phyloP scores from a whole-genome alignment of 2,888 invertebrate genomes.

The Brachylomia viminalis region DNA sequence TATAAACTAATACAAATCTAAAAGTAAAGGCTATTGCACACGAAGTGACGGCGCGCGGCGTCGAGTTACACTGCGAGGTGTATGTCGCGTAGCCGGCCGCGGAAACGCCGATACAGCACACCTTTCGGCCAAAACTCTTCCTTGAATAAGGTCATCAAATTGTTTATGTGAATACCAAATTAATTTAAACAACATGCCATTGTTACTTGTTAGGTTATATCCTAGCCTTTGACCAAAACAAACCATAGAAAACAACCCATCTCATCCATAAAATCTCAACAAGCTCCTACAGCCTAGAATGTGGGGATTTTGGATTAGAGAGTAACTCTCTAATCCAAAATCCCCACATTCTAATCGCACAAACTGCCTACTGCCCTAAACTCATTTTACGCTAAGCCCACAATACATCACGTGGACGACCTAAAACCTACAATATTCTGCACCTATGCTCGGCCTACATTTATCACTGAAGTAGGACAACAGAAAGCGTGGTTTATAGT shows the following conservation, averaged over 20 bases:
- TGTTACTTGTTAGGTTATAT: too few species aligned
- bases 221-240: neutral
- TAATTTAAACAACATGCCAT: neutral
- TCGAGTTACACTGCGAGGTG: too few species aligned
- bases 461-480: slow-evolving; percentile 2
- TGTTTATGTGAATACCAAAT: neutral
- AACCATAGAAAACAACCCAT: neutral
- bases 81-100: too few species aligned
- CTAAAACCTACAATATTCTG: slow-evolving; percentile 38
- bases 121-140: too few species aligned
- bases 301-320: too few species aligned
- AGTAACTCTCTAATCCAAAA: slow-evolving; percentile 16
- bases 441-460: slow-evolving; percentile 19
- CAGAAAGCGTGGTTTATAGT: neutral
- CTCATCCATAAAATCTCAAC: neutral
- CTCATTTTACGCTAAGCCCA: slow-evolving; percentile 35
- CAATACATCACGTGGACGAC: slow-evolving; percentile 38
- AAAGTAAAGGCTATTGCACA: too few species aligned
- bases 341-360: slow-evolving; percentile 5
- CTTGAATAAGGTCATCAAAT: too few species aligned
- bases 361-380: slow-evolving; percentile 37
- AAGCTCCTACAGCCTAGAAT: neutral
- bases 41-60: too few species aligned
- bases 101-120: too few species aligned
- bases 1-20: too few species aligned